Evolutionary conservation across 35 echinoderm and acorn worm species (phyloP), one percentile per base, ranked within the genome.

Genomic region (Chiridota heheva): DNA sequence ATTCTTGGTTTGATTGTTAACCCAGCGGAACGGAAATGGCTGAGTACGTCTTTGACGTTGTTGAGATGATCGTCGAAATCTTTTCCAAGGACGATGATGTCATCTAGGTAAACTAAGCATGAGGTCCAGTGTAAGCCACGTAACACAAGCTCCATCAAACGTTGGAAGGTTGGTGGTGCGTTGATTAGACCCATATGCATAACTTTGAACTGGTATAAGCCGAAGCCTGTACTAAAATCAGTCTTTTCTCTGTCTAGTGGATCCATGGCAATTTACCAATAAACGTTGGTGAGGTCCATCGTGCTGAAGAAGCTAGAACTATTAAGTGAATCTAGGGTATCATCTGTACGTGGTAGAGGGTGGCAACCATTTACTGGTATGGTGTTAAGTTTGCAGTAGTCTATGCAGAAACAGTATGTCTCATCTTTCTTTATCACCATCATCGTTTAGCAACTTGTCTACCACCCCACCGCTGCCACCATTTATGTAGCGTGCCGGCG

Each of bases 1-100:
- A 90, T 44, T 89, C 83, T 36, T 48, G 80, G 80, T 44, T 84
- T 76, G 0, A 70, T 16, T 42, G 82, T 90, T 8, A 90, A 46
- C 3, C 72, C 81, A 66, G 72, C 69, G 2, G 67, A 51, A 1
- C 8, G 15, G 16, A 90, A 41, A 13, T 74, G 58, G 36, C 48
- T 7, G 44, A 87, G 44, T 24, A 87, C 59, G 0, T 51, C 75
- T 40, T 69, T 7, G 4, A 80, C 18, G 46, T 78, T 76, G 20
- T 26, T 18, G 29, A 77, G 10, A 32, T 77, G 70, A 18, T 55
- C 27, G 3, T 78, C 56, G 51, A 78, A 86, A 57, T 44, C 47
- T 57, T 84, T 81, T 41, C 77, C 77, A 62, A 81, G 56, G 28
- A 81, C 39, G 39, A 81, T 68, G 58, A 61, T 46, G 67, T 84